phyloP scores from a whole-genome alignment of 2,888 invertebrate genomes.

The Hydropsyche betteni region DNA sequence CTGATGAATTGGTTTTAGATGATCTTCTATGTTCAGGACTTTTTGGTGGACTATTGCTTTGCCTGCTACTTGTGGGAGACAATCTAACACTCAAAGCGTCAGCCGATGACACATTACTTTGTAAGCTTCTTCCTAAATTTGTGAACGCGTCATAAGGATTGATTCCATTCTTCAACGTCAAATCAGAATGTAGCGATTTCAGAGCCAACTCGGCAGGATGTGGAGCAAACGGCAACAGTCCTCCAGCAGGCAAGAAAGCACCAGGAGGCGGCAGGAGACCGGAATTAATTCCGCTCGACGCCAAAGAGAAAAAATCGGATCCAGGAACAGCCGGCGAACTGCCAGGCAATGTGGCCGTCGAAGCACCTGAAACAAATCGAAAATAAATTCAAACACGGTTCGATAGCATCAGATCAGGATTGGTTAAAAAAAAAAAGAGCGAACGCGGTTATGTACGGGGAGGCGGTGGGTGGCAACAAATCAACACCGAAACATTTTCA shows the following conservation, averaged over 20 bases:
- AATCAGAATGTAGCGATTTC: conserved; percentile 62
- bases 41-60: conserved; percentile 65
- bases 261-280: conserved; percentile 67
- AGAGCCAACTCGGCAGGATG: conserved; percentile 66
- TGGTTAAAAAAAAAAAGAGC: too few species aligned
- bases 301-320: conserved; percentile 62
- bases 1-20: conserved; percentile 63
- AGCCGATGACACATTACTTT: conserved; percentile 61
- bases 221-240: conserved; percentile 65
- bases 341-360: conserved; percentile 59
- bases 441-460: too few species aligned
- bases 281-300: conserved; percentile 62
- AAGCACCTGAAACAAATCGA: conserved; percentile 59
- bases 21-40: conserved; percentile 65
- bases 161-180: conserved; percentile 66
- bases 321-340: conserved; percentile 61
- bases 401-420: too few species aligned
- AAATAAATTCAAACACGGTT: too few species aligned
- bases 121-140: conserved; percentile 57
- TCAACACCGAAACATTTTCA: conserved; percentile 40
- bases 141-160: conserved; percentile 68
- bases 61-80: conserved; percentile 67
- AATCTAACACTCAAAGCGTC: conserved; percentile 64
- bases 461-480: conserved; percentile 19
- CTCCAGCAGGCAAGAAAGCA: conserved; percentile 66